Evolutionary conservation across 2,113 vertebrate species (phyloP), one percentile per base, ranked within the genome.

Genomic region (Athene cunicularia): DNA sequence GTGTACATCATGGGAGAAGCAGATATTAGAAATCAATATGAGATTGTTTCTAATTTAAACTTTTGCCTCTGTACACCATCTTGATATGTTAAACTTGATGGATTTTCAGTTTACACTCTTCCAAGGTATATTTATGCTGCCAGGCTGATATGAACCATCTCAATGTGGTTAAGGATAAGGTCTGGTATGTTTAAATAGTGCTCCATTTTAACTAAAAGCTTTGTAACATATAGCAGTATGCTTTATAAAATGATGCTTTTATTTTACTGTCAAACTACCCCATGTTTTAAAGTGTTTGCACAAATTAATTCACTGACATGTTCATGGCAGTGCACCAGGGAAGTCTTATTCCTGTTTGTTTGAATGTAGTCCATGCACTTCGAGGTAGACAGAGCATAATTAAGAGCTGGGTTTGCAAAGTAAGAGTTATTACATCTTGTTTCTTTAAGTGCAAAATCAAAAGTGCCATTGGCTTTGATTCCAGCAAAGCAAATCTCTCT

Each of bases 51-150:
- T 85, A 72, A 76, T 86, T 95, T 62, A 89, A 87, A 58, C n/a
- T 90, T 91, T 81, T 77, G 45, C 55, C 79, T 93, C 83, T 60
- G 64, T n/a, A 75, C 60, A 81, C 14, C 53, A 66, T 82, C 50
- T 86, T 59, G 64, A 75, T 60, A 58, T 1, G 4, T 53, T 85
- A 72, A 81, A 85, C 39, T 87, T 63, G 39, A 82, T 83, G 77
- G 71, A 59, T 95, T 95, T 95, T 96, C 74, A 82, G 74, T 90
- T 96, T 94, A 66, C 85, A 19, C 33, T 87, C 53, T 60, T 58
- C 23, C 66, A 93, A 96, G 50, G 53, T 76, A 16, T 76, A 93
- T 90, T 95, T 95, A 91, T 4, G 5, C 66, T 96, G 91, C 81
- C 71, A 83, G 71, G 59, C 26, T 91, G 63, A 91, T 83, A 85